Evolutionary conservation across 2,888 invertebrate genomes (phyloP), one percentile per base, ranked within the genome.

Genomic region (Muschampia plurimacula): DNA sequence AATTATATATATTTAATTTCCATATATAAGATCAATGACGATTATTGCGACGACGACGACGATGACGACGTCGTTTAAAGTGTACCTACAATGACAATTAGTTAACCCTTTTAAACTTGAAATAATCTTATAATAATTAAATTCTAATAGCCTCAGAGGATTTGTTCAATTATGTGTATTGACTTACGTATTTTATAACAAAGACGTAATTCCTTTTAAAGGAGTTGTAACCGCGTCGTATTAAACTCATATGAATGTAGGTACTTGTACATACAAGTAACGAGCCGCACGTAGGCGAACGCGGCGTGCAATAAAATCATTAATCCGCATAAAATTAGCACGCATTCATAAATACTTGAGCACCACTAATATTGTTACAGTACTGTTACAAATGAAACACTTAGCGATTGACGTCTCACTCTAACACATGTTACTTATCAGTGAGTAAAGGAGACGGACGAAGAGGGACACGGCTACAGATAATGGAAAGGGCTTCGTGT

Each of bases 321-420:
- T 71, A 67, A 72, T 63, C 67, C 63, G 72, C 67, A 72, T 72
- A 67, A 72, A 72, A 72, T 67, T 67, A 67, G 67, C 72, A 67
- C 67, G 72, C 72, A 72, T 72, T 72, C 72, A 67, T 72, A 72
- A 67, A 67, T 73, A 74, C 74, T 70, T 67, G 49, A 70, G 72
- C 70, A 76, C 74, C 72, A 71, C 72, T 74, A 52, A 72, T 74
- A 74, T 70, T 72, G 75, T 74, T 70, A 74, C 74, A 74, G 69
- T 75, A 74, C 74, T 76, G 72, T 75, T 76, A 69, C 75, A 74
- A 74, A 74, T 75, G 75, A 67, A 74, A 74, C 76, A 68, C 74
- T 74, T 74, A 72, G 71, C 67, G 72, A 44, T 22, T 44, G 69
- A 49, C 67, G 69, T 77, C 78, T 76, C 76, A 57, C 68, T 79